Evolutionary conservation across 2,797 vertebrate genomes (phyloP).

Genomic region (Acrocephalus scirpaceus): DNA sequence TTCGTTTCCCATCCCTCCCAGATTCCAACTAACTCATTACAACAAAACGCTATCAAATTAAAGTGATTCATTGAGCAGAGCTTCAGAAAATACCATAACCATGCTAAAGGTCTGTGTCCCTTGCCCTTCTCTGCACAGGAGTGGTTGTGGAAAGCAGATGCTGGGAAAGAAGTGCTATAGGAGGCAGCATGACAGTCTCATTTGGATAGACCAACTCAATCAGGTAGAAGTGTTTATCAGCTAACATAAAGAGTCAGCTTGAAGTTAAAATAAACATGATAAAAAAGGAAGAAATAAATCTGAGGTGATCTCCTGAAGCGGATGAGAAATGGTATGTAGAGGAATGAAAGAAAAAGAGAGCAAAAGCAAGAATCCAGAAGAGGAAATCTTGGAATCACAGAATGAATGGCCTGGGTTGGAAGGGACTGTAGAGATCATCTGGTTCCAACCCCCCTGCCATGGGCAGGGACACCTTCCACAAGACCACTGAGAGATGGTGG

Average conservation of each 20-base stretch:
- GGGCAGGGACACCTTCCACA: neutral
- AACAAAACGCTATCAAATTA: neutral
- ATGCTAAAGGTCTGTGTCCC: neutral
- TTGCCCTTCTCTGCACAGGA: neutral
- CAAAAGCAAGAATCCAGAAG: neutral
- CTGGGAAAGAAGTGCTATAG: neutral
- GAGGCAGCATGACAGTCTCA: neutral
- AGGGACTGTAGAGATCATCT: neutral
- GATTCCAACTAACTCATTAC: neutral
- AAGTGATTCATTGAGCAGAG: neutral
- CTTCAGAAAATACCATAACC: neutral
- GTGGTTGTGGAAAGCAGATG: neutral
- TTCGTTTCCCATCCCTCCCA: neutral
- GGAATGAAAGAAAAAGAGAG: neutral
- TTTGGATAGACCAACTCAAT: neutral
- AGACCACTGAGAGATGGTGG: too few species aligned
- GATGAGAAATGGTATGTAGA: neutral
- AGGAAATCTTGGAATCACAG: neutral
- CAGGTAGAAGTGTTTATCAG: neutral
- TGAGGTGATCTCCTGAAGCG: accelerated
- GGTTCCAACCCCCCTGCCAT: neutral
- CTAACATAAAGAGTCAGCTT: neutral
- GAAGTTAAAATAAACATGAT: neutral
- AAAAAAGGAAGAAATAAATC: neutral
- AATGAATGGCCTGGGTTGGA: neutral